Base-by-base conservation (phyloP, 2,888 invertebrate genomes). In the Sinodicranocentrus sp. region DNA sequence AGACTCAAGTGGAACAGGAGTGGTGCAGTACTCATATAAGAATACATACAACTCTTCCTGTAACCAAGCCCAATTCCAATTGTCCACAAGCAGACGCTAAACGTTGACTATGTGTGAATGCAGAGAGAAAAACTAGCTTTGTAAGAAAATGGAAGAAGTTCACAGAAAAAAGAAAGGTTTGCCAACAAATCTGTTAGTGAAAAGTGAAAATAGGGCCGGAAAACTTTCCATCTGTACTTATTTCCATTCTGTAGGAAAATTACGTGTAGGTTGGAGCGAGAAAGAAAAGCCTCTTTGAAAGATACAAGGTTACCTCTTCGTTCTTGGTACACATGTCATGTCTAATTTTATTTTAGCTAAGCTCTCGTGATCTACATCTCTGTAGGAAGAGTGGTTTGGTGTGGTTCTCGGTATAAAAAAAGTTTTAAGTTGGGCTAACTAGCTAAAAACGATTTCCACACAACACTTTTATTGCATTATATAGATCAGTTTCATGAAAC, bases 281-380 rank as follows among this genome's bases (percentile, higher is more conserved):
- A n/a, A n/a, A n/a, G n/a, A n/a, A n/a, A n/a, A n/a, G n/a, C n/a
- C n/a, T n/a, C n/a, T n/a, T n/a, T n/a, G n/a, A 72, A 17, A 52
- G 52, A 52, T 3, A 52, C 13, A 52, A 52, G 52, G 52, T 52
- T 52, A n/a, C 3, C 57, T 57, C 21, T 21, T 57, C 52, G 63
- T 63, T 63, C 15, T 65, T 28, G 75, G 75, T 52, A 61, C n/a
- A 33, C 43, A 21, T 67, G 67, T 67, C 76, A 67, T 76, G 76
- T 67, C 76, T 67, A 76, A 76, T 76, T 76, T 76, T 67, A 67
- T 76, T 76, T 76, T 76, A 76, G 67, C 76, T 67, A 76, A 2
- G 70, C 39, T 13, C 39, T 8, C 5, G 39, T 8, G 39, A 39
- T 8, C 6, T 39, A 39, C 6, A 39, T 39, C 39, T 39, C 5